Evolutionary conservation across 2,113 vertebrate genomes (phyloP).

Genomic region (Mandrillus leucophaeus): DNA sequence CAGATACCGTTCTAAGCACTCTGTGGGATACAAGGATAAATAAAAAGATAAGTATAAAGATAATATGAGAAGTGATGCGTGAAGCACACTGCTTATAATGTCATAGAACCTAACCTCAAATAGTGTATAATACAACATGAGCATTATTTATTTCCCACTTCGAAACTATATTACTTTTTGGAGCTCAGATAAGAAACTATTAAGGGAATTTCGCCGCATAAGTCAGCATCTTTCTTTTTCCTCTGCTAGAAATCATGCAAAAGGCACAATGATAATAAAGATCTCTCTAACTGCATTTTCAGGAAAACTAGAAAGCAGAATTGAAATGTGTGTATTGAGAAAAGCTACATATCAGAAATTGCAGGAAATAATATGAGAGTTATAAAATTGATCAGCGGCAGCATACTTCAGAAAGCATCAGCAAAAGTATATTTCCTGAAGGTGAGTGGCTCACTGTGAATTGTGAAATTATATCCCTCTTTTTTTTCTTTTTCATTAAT

Average conservation of each 20-base stretch:
- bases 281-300: not conserved
- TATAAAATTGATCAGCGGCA: not conserved
- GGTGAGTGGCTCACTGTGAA: not conserved
- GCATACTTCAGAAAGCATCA: not conserved
- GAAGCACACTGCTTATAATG: not conserved
- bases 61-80: not conserved
- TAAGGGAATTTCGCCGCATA: not conserved
- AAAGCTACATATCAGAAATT: not conserved
- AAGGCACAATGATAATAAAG: not conserved
- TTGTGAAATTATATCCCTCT: not conserved
- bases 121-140: not conserved
- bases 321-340: not conserved
- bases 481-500: not conserved
- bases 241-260: not conserved
- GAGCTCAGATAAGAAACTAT: not conserved
- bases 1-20: not conserved
- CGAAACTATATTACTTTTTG: not conserved
- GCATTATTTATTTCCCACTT: not conserved
- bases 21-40: not conserved
- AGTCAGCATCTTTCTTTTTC: not conserved
- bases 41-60: not conserved
- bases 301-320: not conserved
- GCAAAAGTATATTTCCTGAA: conserved; percentile 1
- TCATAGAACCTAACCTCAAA: not conserved
- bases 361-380: not conserved